Evolutionary conservation across 1,140 invertebrate genomes (phyloP), one percentile per base, ranked within the genome.

Genomic region (Hydropsyche tenuis): DNA sequence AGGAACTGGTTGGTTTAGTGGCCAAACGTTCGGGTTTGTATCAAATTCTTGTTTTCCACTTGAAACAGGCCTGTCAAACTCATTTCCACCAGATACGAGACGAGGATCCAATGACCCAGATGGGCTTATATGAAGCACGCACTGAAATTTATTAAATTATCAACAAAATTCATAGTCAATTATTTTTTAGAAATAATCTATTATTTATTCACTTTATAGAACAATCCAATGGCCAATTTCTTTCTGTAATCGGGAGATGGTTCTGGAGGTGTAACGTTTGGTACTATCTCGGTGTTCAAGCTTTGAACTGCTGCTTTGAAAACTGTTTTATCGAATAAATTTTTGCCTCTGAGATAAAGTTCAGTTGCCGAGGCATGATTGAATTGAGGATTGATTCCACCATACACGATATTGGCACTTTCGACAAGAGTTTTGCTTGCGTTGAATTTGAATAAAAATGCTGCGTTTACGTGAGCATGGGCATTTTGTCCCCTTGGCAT

Each of bases 381-480:
- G 80, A 94, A 94, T 12, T 87, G 77, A 7, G 27, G 48, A 5
- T 68, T 74, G 23, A 85, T 82, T 18, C 77, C 79, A 0, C 83
- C 87, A 30, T 85, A 84, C 14, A 87, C 83, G 14, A 91, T 85
- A n/a, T 83, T 86, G 0, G 88, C 86, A 20, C 81, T 83, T 27
- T 83, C 79, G 1, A 83, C 48, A 14, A 88, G 74, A 65, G 78
- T 84, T 77, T 80, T 81, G 65, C 71, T 75, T 43, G 69, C 78
- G 22, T 89, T 82, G 0, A 93, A 71, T 82, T 90, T 86, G 30
- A 93, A 87, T 0, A 90, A 82, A 80, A 96, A 95, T 6, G 90
- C 94, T 11, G 92, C 92, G 80, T 94, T 94, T 0, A 96, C 90
- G 77, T 92, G 89, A 0, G 94, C 93, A 79, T 95, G 92, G 0